A percentile compares a stretch with the other conserved stretches of the same genome.
These are phyloP conservation scores for Stenotaenia linearis DNA, from an alignment of 2,888 invertebrate species.

Conservation along the genomic window DNA sequence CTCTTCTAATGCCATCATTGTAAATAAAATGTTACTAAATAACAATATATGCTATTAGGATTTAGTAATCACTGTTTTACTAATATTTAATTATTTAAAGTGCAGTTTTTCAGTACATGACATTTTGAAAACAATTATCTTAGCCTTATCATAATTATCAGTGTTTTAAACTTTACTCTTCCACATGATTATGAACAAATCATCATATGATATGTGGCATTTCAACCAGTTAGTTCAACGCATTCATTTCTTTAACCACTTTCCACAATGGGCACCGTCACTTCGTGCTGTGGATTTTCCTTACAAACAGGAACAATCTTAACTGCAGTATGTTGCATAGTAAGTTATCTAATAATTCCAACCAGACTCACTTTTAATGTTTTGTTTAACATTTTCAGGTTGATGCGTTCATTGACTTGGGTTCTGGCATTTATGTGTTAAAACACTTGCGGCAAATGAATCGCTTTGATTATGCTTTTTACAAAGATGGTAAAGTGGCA, in stretches of 20 bases:
- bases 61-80: no score
- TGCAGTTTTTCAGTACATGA: no score
- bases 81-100: no score
- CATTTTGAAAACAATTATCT: no score
- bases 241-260: not conserved
- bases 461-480: not conserved
- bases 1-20: no score
- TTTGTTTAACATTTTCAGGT: not conserved
- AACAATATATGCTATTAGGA: no score
- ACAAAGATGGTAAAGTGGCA: not conserved
- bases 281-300: not conserved
- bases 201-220: not conserved
- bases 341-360: not conserved
- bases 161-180: not conserved
- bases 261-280: not conserved
- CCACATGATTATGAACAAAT: not conserved
- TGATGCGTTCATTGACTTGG: not conserved
- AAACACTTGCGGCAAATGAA: not conserved
- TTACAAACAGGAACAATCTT: not conserved
- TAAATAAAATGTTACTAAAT: no score
- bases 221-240: not conserved
- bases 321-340: not conserved
- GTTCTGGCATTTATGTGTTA: not conserved
- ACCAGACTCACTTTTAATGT: not conserved
- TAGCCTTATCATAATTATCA: not conserved